Evolutionary conservation across 2,113 vertebrate species (phyloP), one percentile per base, ranked within the genome.

Genomic region (Myrmecophaga tridactyla): DNA sequence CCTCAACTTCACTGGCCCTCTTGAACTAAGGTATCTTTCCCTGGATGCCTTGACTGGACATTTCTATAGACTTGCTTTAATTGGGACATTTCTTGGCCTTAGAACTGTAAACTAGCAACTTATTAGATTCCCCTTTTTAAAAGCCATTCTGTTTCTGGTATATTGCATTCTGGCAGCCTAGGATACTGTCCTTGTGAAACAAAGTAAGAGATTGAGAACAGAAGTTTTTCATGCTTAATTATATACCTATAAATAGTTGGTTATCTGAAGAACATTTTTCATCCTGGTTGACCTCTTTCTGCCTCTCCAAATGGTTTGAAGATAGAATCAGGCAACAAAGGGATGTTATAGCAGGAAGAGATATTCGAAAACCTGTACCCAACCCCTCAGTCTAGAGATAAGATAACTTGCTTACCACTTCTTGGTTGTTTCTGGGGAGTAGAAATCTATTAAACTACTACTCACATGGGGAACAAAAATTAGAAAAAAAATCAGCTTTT

Each of bases 121-220:
- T n/a, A n/a, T n/a, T n/a, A n/a, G n/a, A n/a, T n/a, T n/a, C n/a
- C n/a, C n/a, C n/a, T n/a, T n/a, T n/a, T n/a, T n/a, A n/a, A n/a
- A n/a, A n/a, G n/a, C n/a, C n/a, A 70, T 97, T 96, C 29, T 43
- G 43, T 48, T 48, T 48, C 62, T 84, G 31, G 31, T 67, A n/a
- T n/a, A n/a, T n/a, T n/a, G n/a, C n/a, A n/a, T n/a, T n/a, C n/a
- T n/a, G n/a, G n/a, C n/a, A n/a, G n/a, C n/a, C n/a, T n/a, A n/a
- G n/a, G n/a, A n/a, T 51, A 25, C 41, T 65, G 20, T 46, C 63
- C 39, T 63, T n/a, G 29, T 83, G 81, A 46, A n/a, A 65, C 29
- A 8, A 23, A 18, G 29, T n/a, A 65, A 83, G 39, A 63, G 29
- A 83, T 13, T 65, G 60, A 65, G 31, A 39, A 81, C 12, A 8